Base-by-base conservation (phyloP, 1,140 invertebrate species). In the Epicauta chinensis region DNA sequence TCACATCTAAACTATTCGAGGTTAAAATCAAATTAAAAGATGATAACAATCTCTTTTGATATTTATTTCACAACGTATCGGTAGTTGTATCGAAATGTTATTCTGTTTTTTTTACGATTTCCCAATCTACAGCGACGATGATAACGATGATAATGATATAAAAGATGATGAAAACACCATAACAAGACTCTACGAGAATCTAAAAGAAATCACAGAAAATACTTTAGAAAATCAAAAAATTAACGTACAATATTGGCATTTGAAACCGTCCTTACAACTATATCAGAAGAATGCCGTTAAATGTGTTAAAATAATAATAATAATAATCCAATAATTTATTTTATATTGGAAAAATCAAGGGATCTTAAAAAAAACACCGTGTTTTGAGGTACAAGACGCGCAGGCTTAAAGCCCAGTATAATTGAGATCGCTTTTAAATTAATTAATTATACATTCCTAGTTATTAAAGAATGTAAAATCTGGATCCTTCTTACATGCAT, bases 241-340 rank as follows among this genome's bases (percentile, higher is more conserved):
- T 32, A 48, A 59, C 49, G 48, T 63, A 11, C 56, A 64, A 36
- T 53, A 65, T 56, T 30, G 40, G 6, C 32, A 47, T 35, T 60
- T 70, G 23, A 63, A 59, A 51, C 72, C 75, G 13, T 63, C 57
- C 36, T 64, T 89, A n/a, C 68, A 85, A 46, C 71, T 73, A 4
- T 89, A 89, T 66, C 86, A 89, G 66, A 64, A 73, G 56, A 58
- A 74, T 31, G 83, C 83, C 38, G 81, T 89, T 0, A 59, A 62
- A 29, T 89, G 86, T n/a, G n/a, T n/a, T n/a, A n/a, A n/a, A n/a
- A n/a, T n/a, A n/a, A n/a, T n/a, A n/a, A n/a, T n/a, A n/a, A n/a
- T n/a, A n/a, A n/a, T n/a, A n/a, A n/a, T n/a, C n/a, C n/a, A n/a
- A n/a, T n/a, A n/a, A n/a, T n/a, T n/a, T n/a, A n/a, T n/a, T n/a